Base-by-base conservation (phyloP, 2,797 vertebrate genomes). In the Pogoniulus pusillus region DNA sequence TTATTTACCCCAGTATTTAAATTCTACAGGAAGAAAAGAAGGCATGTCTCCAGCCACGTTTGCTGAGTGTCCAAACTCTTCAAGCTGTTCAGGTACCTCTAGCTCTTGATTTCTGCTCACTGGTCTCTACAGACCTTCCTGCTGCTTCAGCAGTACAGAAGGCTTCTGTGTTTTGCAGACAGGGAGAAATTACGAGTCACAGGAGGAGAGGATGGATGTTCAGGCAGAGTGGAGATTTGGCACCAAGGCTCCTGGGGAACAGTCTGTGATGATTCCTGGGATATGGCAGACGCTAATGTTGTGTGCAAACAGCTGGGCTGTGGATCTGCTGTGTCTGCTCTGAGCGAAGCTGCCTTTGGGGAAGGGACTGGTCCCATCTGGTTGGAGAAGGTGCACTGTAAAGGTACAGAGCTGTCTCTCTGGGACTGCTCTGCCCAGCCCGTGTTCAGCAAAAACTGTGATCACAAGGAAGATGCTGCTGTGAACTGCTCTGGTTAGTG, bases 161-260 rank as follows among this genome's bases (percentile, higher is more conserved):
- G 7, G 19, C 43, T 82, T 93, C 76, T 93, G 55, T 89, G 47
- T 93, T 94, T 94, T 88, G 68, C 93, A 97, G 97, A 91, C 35
- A 96, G 87, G 59, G 88, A 98, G 70, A 96, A 95, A 87, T 32
- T 96, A 51, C 96, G 96, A 82, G 70, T 98, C 54, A 29, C 77
- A 27, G 97, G 87, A 92, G 96, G 97, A 90, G 49, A 74, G 16
- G 83, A 85, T 9, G 57, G 35, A 11, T 98, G 97, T 43, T 97
- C 96, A 6, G 97, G 97, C 35, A 96, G 97, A 82, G 96, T 98
- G 81, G 97, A 98, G 80, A 80, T 98, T 92, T 97, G 96, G 96
- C 88, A 97, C 3, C 78, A 54, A 49, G 97, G 97, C 1, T 96
- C 96, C 63, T 96, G 95, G 95, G 95, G 92, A 90, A 96, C 95